Conservation (phyloP, 2,888 invertebrate genomes). For the Tipula confusa region DNA sequence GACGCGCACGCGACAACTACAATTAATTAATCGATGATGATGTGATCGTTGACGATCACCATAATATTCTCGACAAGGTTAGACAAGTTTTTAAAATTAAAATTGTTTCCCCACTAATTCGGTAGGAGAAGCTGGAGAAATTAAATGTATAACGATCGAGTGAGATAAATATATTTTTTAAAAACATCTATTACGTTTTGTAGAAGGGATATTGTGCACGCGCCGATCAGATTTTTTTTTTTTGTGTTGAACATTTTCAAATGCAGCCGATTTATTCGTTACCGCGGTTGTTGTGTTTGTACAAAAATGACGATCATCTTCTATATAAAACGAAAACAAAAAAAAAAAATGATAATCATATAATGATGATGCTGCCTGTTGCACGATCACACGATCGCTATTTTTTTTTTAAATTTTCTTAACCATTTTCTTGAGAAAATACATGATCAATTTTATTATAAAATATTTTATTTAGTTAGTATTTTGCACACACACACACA, state of each 20-base stretch:
- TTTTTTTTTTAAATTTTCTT: neutral
- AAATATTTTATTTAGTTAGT: neutral
- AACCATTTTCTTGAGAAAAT: neutral
- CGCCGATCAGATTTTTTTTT: neutral
- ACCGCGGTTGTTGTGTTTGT: neutral
- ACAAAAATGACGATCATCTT: neutral
- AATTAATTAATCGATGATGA: neutral
- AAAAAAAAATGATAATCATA: neutral
- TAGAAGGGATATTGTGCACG: neutral
- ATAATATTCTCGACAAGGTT: neutral
- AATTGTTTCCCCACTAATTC: neutral
- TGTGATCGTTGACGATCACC: neutral
- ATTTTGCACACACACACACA: neutral
- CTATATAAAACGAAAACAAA: neutral
- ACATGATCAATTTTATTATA: no score
- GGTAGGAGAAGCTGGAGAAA: neutral
- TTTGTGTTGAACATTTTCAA: neutral
- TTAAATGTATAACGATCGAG: neutral
- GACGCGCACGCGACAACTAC: neutral
- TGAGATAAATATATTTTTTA: neutral
- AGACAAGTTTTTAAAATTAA: neutral
- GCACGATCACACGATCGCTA: neutral
- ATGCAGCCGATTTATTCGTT: neutral
- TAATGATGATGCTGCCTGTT: constrained; percentile 16
- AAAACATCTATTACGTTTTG: neutral